A percentile compares a stretch with the other conserved stretches of the same genome.
Evolutionary conservation across 2,797 vertebrate species (phyloP).

Genomic region (Trichosurus vulpecula): DNA sequence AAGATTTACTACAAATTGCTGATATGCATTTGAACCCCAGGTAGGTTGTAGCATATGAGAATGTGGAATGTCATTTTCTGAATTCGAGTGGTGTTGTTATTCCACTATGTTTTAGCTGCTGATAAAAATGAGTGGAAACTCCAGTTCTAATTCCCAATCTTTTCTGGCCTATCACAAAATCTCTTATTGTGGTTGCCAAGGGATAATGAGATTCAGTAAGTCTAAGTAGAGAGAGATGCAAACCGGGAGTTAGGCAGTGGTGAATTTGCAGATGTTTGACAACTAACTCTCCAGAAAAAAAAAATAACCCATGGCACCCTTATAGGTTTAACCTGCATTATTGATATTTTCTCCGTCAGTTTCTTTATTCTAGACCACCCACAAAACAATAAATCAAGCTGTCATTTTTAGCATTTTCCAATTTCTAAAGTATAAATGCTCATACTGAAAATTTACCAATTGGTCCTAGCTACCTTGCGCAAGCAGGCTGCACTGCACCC

Average conservation of each 20-base stretch:
- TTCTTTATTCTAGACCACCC: neutral
- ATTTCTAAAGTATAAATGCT: neutral
- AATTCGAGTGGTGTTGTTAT: neutral
- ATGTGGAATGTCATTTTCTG: conserved; percentile 24
- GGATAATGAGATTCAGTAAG: neutral
- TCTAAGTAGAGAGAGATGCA: neutral
- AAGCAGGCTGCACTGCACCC: neutral
- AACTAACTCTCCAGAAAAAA: neutral
- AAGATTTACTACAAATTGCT: conserved; percentile 64
- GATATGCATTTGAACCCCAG: conserved; percentile 31
- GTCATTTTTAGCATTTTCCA: neutral
- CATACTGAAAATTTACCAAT: neutral
- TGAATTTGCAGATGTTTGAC: neutral
- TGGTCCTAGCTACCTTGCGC: neutral
- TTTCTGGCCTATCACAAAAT: conserved; percentile 37
- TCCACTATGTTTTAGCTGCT: neutral
- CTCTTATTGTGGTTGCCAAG: neutral
- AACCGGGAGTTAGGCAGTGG: neutral
- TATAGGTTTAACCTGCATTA: neutral
- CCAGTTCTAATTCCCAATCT: conserved; percentile 41
- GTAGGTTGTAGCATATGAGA: conserved; percentile 60
- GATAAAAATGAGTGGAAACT: neutral
- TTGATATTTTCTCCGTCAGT: neutral
- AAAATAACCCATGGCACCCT: neutral
- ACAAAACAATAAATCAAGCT: neutral